Base-by-base conservation (phyloP, 2,888 invertebrate genomes). In the Epirrita christyi region DNA sequence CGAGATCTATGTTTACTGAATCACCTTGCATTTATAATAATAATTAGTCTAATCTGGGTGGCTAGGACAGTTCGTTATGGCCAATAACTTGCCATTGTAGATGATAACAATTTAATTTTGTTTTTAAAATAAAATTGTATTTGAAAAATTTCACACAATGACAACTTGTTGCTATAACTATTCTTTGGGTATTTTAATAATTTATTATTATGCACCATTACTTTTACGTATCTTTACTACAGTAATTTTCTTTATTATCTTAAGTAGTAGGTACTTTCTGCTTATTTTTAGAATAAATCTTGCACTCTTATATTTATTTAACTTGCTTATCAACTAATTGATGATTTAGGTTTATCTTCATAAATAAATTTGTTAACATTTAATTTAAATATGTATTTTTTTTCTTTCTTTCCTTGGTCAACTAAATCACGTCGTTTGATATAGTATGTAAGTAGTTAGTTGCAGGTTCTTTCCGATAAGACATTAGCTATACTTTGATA, bases 141-240 rank as follows among this genome's bases (percentile, higher is more conserved):
- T n/a, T n/a, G n/a, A n/a, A n/a, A 56, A 57, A 45, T 40, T n/a
- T 52, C 51, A 58, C 41, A 28, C 70, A 90, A 90, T 92, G 90
- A 72, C 88, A 76, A 79, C 88, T 90, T 87, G 91, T 92, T 88
- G 81, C 88, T 79, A 73, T 80, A 82, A 91, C 91, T 37, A 54
- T 61, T 42, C 55, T 64, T 64, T 64, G 86, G 86, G 86, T 78
- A 68, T 67, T 77, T 55, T 50, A 50, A 27, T 59, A 72, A 75
- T 74, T 77, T 76, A 75, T 63, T 60, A 43, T 28, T 55, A n/a
- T 50, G 55, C 60, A 62, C 43, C 15, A 28, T 44, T 42, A 42
- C 10, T 45, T 40, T 29, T 37, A 36, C 11, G 37, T 27, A 11
- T 47, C 9, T 29, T 21, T 43, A 43, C 2, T 27, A 14, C 37